These are phyloP conservation scores for Ptilodon capucinus DNA, from an alignment of 2,888 invertebrate species.

Conservation along the genomic window DNA sequence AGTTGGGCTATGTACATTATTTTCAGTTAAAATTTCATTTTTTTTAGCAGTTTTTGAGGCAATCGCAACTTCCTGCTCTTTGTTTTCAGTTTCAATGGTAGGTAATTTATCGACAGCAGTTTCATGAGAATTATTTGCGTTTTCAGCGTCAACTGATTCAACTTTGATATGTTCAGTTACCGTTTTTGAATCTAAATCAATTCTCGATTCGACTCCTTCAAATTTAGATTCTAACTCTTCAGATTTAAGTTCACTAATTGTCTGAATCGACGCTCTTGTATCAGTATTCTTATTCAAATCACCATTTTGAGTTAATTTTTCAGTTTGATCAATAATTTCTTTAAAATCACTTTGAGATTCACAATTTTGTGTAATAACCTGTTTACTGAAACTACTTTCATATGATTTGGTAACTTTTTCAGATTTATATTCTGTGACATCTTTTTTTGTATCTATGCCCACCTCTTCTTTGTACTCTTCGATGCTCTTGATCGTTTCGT, in stretches of 20 bases:
- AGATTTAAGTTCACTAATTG: not conserved
- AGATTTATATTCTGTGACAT: slow-evolving; percentile 15
- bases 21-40: not conserved
- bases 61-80: too few species aligned
- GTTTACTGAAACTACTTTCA: slow-evolving; percentile 1
- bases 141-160: not conserved
- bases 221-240: slow-evolving; percentile 1
- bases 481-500: slow-evolving; percentile 69
- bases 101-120: not conserved
- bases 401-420: not conserved
- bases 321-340: slow-evolving; percentile 13
- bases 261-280: too few species aligned
- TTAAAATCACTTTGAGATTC: slow-evolving; percentile 3
- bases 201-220: not conserved
- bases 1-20: not conserved
- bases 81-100: slow-evolving; percentile 1
- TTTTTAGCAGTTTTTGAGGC: slow-evolving; percentile 3
- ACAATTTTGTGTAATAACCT: not conserved
- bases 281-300: too few species aligned
- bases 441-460: slow-evolving; percentile 50
- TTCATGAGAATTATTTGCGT: not conserved
- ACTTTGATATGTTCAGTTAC: not conserved
- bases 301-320: slow-evolving; percentile 16
- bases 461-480: slow-evolving; percentile 74
- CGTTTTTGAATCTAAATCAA: not conserved